Conservation (phyloP, 2,113 vertebrate genomes). For the Noctilio leporinus region DNA sequence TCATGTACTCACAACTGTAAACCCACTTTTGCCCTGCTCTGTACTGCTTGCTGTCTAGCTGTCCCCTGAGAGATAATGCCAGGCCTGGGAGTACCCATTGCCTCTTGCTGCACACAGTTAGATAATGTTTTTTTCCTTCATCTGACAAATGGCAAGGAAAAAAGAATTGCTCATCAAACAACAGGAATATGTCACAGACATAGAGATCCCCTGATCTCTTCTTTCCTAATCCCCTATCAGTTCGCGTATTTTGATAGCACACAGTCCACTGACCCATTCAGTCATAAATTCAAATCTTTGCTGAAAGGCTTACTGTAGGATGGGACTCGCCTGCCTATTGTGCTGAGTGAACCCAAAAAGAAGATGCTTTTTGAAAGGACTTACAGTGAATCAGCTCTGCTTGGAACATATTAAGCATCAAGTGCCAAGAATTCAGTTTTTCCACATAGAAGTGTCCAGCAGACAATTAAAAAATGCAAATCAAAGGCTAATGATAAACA, state of each 20-base stretch:
- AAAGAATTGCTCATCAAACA: background rate
- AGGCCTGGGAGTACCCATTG: background rate
- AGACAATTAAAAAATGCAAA: conserved; percentile 7
- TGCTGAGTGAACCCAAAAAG: background rate
- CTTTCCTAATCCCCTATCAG: background rate
- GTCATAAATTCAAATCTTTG: conserved; percentile 18
- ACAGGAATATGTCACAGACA: background rate
- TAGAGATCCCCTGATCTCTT: background rate
- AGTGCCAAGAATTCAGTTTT: conserved; percentile 25
- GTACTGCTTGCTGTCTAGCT: background rate
- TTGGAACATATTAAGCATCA: conserved; percentile 25
- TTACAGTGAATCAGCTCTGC: conserved; percentile 13
- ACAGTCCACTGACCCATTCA: background rate
- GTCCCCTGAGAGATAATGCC: background rate
- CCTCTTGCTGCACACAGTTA: conserved; percentile 6
- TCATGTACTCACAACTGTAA: background rate
- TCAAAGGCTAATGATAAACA: background rate
- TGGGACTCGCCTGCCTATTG: background rate
- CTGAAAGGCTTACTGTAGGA: background rate
- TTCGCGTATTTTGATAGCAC: conserved; percentile 23
- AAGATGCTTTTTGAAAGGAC: background rate
- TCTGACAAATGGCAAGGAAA: background rate
- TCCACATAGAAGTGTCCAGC: background rate
- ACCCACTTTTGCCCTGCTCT: background rate
- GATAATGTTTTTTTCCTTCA: background rate